These are phyloP conservation scores for Leucophora obtusa DNA, from an alignment of 2,888 invertebrate genomes.

Conservation along the genomic window DNA sequence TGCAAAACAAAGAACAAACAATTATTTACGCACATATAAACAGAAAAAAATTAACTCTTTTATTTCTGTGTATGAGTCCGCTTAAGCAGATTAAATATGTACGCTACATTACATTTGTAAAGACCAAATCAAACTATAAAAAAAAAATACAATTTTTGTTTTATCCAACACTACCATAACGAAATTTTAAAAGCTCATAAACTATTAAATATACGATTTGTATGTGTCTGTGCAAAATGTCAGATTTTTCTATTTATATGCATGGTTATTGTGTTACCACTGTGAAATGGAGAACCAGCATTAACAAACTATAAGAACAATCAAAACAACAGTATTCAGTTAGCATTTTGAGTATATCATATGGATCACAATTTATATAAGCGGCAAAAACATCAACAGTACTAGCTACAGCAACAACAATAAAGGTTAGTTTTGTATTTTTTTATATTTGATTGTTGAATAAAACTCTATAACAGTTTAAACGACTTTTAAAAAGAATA, in stretches of 20 bases:
- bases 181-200: not conserved
- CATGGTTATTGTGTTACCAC: not conserved
- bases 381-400: not conserved
- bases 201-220: no score
- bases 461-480: not conserved
- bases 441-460: not conserved
- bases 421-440: slow-evolving; percentile 39
- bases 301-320: slow-evolving; percentile 7
- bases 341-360: not conserved
- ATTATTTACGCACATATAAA: not conserved
- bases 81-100: slow-evolving; percentile 48
- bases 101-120: slow-evolving; percentile 50
- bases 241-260: not conserved
- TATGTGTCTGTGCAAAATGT: not conserved
- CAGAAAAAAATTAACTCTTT: not conserved
- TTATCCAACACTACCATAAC: not conserved
- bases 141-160: slow-evolving; percentile 15
- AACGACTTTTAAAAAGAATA: slow-evolving; percentile 16
- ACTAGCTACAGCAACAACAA: slow-evolving; percentile 17
- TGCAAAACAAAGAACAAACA: not conserved
- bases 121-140: slow-evolving; percentile 31
- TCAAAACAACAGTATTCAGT: slow-evolving; percentile 9
- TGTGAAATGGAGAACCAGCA: not conserved
- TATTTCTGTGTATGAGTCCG: not conserved
- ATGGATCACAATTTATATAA: not conserved